phyloP scores from a whole-genome alignment of 2,888 invertebrate species.

The Syritta pipiens region DNA sequence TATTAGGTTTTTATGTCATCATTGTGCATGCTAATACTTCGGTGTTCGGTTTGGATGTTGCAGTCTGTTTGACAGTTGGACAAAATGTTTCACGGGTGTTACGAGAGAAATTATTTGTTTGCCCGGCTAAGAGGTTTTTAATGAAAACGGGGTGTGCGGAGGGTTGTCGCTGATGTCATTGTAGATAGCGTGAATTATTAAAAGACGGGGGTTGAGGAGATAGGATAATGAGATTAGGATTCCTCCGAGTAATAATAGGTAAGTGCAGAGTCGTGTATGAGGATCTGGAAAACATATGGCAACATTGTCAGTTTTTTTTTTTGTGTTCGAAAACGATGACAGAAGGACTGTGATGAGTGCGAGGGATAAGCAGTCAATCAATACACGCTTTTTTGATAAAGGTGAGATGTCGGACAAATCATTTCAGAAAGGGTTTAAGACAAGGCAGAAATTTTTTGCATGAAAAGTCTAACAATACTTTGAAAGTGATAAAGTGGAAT shows the following conservation, averaged over 20 bases:
- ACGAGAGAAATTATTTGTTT: conserved; percentile 32
- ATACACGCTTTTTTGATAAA: too few species aligned
- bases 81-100: conserved; percentile 57
- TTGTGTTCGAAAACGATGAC: too few species aligned
- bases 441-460: too few species aligned
- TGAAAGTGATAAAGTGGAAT: too few species aligned
- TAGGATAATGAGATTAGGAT: conserved; percentile 47
- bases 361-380: too few species aligned
- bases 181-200: conserved; percentile 48
- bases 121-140: conserved; percentile 60
- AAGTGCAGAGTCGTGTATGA: conserved; percentile 35
- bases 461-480: too few species aligned
- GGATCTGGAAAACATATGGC: conserved; percentile 49
- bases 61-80: conserved; percentile 66
- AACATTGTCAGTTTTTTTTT: conserved; percentile 7
- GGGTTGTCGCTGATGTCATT: not conserved
- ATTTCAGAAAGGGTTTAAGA: too few species aligned
- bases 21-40: conserved; percentile 56
- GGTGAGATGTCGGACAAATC: too few species aligned
- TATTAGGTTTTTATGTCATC: conserved; percentile 69
- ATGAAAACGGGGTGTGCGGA: conserved; percentile 31
- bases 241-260: conserved; percentile 8
- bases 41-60: conserved; percentile 35
- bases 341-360: not conserved
- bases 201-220: conserved; percentile 26